Conservation (phyloP, 37 sponge, comb jelly and placozoan species). For the Geodia barretti region DNA sequence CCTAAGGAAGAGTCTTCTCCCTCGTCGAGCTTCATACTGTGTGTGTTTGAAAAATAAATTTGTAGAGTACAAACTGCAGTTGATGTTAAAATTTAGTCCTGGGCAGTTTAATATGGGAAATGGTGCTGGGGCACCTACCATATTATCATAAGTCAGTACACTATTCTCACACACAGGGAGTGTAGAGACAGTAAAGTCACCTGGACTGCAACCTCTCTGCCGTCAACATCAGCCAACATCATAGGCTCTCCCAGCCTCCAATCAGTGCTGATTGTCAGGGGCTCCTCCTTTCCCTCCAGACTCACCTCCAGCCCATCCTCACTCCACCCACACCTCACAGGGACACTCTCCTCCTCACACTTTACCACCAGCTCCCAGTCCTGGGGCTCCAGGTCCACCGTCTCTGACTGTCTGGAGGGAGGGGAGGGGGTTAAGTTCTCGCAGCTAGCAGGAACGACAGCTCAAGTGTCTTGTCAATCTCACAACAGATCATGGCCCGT, state of each 20-base stretch:
- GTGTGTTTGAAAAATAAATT: no score
- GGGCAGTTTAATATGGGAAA: no score
- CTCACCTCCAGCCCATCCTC: conserved; percentile 28
- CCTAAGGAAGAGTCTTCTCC: conserved; percentile 56
- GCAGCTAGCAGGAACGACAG: no score
- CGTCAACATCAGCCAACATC: conserved; percentile 59
- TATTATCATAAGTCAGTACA: no score
- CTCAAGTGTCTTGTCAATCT: no score
- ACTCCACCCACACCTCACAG: conserved; percentile 7
- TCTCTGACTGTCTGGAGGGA: conserved; percentile 7
- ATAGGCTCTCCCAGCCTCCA: conserved; percentile 71
- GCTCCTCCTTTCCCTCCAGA: conserved; percentile 4
- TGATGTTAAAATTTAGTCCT: no score
- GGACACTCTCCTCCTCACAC: conserved; percentile 23
- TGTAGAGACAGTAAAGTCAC: no score
- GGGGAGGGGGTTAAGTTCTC: no score
- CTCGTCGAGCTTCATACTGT: conserved; percentile 68
- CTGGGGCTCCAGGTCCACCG: background rate
- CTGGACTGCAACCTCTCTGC: conserved; percentile 64
- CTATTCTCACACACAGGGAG: background rate
- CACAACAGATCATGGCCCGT: no score
- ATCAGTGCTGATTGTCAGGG: conserved; percentile 43
- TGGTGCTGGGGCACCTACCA: no score
- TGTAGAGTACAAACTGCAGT: no score
- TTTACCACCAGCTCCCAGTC: conserved; percentile 38